Base-by-base conservation (phyloP, 2,888 invertebrate genomes). In the Drosophila testacea region DNA sequence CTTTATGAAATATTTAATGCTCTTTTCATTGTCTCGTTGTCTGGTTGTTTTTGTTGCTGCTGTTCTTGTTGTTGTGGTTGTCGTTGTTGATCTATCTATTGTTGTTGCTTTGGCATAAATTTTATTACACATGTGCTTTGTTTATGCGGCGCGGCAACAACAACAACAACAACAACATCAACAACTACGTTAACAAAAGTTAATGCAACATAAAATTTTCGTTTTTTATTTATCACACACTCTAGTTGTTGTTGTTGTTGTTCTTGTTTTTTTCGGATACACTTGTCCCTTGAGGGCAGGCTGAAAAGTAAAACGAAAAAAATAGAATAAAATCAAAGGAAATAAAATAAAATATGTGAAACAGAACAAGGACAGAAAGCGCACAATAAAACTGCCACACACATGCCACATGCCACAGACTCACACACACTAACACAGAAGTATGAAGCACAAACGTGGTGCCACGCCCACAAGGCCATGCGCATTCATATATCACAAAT, bases 101-200 rank as follows among this genome's bases (percentile, higher is more conserved):
- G 60, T 41, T 70, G 51, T 48, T 69, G 69, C 48, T 64, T 51
- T 51, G 62, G 64, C 86, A 83, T 80, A 88, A 60, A 85, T 88
- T 88, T 85, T 82, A 88, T 88, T 80, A 83, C 88, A 77, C 77
- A 82, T 88, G 77, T 85, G 83, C 86, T 73, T 88, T 87, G 82
- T 84, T 83, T 82, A 87, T 83, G 88, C 82, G 62, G 50, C 69
- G 57, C 65, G 61, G 28, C 55, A 44, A 54, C 65, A 73, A 36
- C 55, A 44, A 54, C 65, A 73, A 36, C 64, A 63, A 46, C 69
- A 73, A 46, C 51, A 65, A 52, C 39, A 56, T 41, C 41, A n/a
- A 48, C 30, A 52, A 44, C 5, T 51, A 34, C 28, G 32, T 27
- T 10, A 46, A 39, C 71, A 75, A 70, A 79, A 83, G 86, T 82